phyloP scores from a whole-genome alignment of 2,797 vertebrate genomes.

The Mycteria americana region DNA sequence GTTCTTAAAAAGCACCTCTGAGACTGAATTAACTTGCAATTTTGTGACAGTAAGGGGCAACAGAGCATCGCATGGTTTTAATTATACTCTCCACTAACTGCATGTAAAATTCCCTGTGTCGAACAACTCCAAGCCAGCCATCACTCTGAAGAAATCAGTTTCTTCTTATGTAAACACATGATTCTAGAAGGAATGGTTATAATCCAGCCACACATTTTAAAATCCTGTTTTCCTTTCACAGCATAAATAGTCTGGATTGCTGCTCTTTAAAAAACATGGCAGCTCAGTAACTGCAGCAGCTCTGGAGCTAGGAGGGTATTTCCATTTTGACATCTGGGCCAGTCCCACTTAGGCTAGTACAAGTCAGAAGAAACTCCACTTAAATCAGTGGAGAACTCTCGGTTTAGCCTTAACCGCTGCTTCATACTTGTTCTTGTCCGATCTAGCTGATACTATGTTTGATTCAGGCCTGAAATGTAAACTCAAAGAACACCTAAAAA shows the following conservation, averaged over 20 bases:
- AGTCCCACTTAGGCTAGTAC: background rate
- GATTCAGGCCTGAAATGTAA: background rate
- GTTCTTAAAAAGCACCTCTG: constrained; percentile 40
- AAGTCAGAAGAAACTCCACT: background rate
- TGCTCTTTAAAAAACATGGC: background rate
- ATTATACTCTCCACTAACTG: constrained; percentile 46
- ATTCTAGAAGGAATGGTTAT: constrained; percentile 22
- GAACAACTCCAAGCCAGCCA: constrained; percentile 6
- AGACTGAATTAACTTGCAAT: background rate
- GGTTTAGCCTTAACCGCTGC: background rate
- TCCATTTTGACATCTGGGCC: background rate
- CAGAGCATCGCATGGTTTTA: constrained; percentile 51
- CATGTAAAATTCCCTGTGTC: constrained; percentile 13
- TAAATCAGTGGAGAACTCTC: background rate
- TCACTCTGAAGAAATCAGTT: constrained; percentile 40
- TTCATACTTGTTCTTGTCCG: background rate
- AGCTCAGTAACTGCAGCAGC: background rate
- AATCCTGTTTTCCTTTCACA: background rate
- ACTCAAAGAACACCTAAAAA: background rate
- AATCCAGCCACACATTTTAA: constrained; percentile 24
- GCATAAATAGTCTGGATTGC: background rate
- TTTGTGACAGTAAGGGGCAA: constrained; percentile 50
- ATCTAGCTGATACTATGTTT: background rate
- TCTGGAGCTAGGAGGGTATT: background rate
- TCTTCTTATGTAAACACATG: constrained; percentile 37